Evolutionary conservation across 2,888 invertebrate species (phyloP), one percentile per base, ranked within the genome.

Genomic region (Euproctis similis): DNA sequence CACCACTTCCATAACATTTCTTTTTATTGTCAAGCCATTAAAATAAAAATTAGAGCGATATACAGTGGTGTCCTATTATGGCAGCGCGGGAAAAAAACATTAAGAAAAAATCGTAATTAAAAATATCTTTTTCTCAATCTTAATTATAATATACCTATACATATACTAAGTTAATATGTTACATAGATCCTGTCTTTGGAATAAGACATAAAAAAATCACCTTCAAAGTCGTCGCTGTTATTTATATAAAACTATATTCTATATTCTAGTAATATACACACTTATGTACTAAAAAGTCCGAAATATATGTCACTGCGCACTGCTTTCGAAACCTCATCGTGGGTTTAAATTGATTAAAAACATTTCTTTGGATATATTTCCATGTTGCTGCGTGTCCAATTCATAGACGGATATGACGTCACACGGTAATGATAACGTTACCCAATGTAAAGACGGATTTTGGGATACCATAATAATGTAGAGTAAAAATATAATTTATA

Each of bases 71-170:
- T 52, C 45, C n/a, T 46, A 56, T 69, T 74, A 76, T 76, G 77
- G 76, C 78, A 77, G 76, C 73, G n/a, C n/a, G 62, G 67, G 58
- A 65, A 59, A 59, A 62, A 59, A 37, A 33, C 45, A 46, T 44
- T 33, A 46, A 28, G 7, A 51, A 49, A 47, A 48, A 34, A 47
- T 50, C 46, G 54, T 63, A 59, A 56, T 62, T 76, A 81, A 80
- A 61, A 81, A 82, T 80, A 80, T 82, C 71, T 71, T 73, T 70
- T 53, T 60, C 55, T 68, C 69, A 69, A 59, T 63, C 54, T 62
- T 60, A 63, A 51, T 36, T 24, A 55, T 68, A 67, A 55, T 68
- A 68, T 71, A 66, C 67, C 52, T 61, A 60, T 56, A 51, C 42
- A 51, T 51, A 54, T 41, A 28, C 51, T 71, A 74, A 44, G 51